These are phyloP conservation scores for Cylloceria caligata DNA, from an alignment of 2,888 invertebrate species.

Conservation along the genomic window DNA sequence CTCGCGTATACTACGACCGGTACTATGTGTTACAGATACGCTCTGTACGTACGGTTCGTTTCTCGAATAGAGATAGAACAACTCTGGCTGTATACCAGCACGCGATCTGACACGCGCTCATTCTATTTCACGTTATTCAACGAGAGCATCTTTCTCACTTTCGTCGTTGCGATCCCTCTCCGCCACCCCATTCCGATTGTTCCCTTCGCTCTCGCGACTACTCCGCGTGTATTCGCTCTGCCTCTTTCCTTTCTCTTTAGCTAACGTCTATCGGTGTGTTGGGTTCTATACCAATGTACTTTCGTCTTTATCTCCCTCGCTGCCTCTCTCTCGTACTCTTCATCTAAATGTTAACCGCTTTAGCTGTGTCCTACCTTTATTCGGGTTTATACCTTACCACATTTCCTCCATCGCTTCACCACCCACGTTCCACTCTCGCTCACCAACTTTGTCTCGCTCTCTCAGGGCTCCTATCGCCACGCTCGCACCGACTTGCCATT, in stretches of 20 bases:
- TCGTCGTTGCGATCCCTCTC: slow-evolving; percentile 18
- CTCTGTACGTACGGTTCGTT: slow-evolving; percentile 11
- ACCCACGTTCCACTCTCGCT: slow-evolving; percentile 20
- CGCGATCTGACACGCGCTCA: slow-evolving; percentile 54
- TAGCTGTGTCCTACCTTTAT: slow-evolving; percentile 20
- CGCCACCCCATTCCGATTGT: slow-evolving; percentile 25
- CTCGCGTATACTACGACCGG: background rate
- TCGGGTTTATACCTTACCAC: slow-evolving; percentile 13
- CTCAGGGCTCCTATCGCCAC: slow-evolving; percentile 36
- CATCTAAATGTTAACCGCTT: slow-evolving; percentile 42
- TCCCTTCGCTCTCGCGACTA: slow-evolving; percentile 60
- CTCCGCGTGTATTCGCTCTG: slow-evolving; percentile 43
- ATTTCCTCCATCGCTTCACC: slow-evolving; percentile 8
- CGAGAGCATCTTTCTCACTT: slow-evolving; percentile 38
- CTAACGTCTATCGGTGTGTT: slow-evolving; percentile 6
- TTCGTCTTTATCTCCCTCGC: slow-evolving; percentile 43
- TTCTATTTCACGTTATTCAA: slow-evolving; percentile 44
- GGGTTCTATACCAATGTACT: slow-evolving; percentile 26
- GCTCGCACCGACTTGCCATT: slow-evolving; percentile 10
- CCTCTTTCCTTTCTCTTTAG: slow-evolving; percentile 22
- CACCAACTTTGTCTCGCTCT: slow-evolving; percentile 31
- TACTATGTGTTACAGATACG: slow-evolving; percentile 19
- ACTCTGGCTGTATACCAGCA: background rate
- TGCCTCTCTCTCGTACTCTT: slow-evolving; percentile 14
- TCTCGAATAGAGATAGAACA: slow-evolving; percentile 6